Conservation (phyloP, 2,113 vertebrate genomes). For the Mohoua ochrocephala region DNA sequence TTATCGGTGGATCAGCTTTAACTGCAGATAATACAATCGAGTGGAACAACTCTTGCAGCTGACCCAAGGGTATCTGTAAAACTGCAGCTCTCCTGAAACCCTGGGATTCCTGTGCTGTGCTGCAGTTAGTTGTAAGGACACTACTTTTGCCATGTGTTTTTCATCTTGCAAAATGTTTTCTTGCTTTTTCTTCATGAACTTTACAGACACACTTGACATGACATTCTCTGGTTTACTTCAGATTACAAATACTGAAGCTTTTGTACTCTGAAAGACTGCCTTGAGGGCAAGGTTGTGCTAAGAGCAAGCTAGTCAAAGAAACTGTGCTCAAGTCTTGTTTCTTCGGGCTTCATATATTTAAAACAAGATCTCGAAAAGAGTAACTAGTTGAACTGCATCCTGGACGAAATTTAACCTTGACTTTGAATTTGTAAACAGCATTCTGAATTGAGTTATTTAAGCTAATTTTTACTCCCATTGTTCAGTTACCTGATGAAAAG, state of each 20-base stretch:
- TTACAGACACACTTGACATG: background rate
- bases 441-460: background rate
- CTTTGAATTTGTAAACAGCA: background rate
- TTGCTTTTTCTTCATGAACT: background rate
- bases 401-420: background rate
- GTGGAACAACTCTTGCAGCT: background rate
- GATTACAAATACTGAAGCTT: background rate
- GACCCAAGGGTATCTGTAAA: background rate
- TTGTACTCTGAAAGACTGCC: background rate
- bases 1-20: background rate
- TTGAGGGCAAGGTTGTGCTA: background rate
- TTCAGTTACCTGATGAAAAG: background rate
- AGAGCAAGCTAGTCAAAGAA: background rate
- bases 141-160: background rate
- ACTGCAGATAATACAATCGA: background rate
- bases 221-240: background rate
- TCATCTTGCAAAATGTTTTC: background rate
- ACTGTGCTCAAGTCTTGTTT: background rate
- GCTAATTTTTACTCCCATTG: background rate
- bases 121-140: background rate
- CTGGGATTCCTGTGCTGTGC: background rate
- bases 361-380: background rate
- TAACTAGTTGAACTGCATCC: background rate
- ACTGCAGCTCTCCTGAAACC: background rate
- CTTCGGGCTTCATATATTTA: background rate